phyloP scores from a whole-genome alignment of 2,888 invertebrate genomes.

The Osmoderma eremita region DNA sequence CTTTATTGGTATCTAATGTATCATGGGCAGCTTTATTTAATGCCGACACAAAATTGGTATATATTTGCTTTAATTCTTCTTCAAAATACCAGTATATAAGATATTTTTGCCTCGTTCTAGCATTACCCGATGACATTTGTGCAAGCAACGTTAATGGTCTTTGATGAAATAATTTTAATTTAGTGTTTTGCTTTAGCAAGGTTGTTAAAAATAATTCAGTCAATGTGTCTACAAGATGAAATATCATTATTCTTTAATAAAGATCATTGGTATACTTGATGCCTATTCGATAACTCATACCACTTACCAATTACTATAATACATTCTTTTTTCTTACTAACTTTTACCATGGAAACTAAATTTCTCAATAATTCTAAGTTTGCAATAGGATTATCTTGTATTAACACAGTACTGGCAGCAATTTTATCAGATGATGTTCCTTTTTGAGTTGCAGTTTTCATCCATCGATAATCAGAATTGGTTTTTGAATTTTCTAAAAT shows the following conservation, averaged over 20 bases:
- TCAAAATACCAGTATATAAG: constrained; percentile 90
- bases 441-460: constrained; percentile 78
- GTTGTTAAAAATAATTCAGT: constrained; percentile 81
- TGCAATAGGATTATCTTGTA: constrained; percentile 86
- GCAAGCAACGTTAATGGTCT: constrained; percentile 70
- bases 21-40: constrained; percentile 81
- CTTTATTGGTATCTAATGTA: constrained; percentile 81
- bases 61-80: constrained; percentile 81
- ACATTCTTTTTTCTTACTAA: constrained; percentile 80
- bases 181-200: constrained; percentile 72
- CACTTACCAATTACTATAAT: constrained; percentile 71
- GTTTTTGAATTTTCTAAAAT: constrained; percentile 66
- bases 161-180: constrained; percentile 74
- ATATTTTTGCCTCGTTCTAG: constrained; percentile 72
- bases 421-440: constrained; percentile 89
- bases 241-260: background rate
- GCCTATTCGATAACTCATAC: background rate
- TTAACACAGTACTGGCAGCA: constrained; percentile 82
- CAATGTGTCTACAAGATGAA: constrained; percentile 73
- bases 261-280: background rate
- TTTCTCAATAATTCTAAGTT: constrained; percentile 76
- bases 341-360: constrained; percentile 80
- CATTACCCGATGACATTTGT: constrained; percentile 72
- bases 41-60: constrained; percentile 73
- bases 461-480: constrained; percentile 78